Percentiles rank a stretch among this genome's conserved stretches.
These are phyloP conservation scores for Sardina pilchardus DNA, from an alignment of 2,113 vertebrate species.

Conservation along the genomic window DNA sequence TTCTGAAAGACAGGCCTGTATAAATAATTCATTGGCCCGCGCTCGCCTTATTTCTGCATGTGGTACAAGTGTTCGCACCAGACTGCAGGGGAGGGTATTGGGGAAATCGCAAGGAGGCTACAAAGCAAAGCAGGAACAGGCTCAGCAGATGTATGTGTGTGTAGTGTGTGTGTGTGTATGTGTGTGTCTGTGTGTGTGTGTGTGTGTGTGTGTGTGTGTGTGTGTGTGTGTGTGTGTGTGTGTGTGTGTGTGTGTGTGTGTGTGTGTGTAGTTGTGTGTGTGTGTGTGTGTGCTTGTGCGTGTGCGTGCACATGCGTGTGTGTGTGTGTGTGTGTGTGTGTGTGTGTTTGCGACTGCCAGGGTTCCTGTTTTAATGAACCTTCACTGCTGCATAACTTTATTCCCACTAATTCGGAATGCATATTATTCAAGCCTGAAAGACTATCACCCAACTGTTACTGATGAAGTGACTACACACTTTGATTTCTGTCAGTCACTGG, in stretches of 20 bases:
- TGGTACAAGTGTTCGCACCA: constrained; percentile 46
- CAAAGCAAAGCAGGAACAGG: constrained; percentile 17
- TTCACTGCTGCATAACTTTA: constrained; percentile 13
- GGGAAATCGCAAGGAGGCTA: constrained; percentile 34
- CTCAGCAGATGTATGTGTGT: neutral
- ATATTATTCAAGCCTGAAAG: neutral
- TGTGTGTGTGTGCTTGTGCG: neutral
- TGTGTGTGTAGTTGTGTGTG: neutral
- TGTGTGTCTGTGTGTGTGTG: neutral
- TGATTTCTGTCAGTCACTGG: neutral
- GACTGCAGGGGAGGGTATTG: constrained; percentile 37
- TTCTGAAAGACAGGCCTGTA: constrained; percentile 42
- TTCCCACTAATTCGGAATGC: neutral
- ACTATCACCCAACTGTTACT: neutral
- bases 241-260: neutral
- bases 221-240: neutral
- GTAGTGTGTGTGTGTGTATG: neutral
- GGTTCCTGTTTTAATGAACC: constrained; percentile 3
- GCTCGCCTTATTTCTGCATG: constrained; percentile 46
- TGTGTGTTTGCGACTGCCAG: neutral
- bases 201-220: neutral
- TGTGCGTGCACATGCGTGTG: neutral
- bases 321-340: neutral
- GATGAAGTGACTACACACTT: neutral
- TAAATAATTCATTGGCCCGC: constrained; percentile 45